These are phyloP conservation scores for Natrix natrix DNA, from an alignment of 2,797 vertebrate genomes.

Conservation along the genomic window DNA sequence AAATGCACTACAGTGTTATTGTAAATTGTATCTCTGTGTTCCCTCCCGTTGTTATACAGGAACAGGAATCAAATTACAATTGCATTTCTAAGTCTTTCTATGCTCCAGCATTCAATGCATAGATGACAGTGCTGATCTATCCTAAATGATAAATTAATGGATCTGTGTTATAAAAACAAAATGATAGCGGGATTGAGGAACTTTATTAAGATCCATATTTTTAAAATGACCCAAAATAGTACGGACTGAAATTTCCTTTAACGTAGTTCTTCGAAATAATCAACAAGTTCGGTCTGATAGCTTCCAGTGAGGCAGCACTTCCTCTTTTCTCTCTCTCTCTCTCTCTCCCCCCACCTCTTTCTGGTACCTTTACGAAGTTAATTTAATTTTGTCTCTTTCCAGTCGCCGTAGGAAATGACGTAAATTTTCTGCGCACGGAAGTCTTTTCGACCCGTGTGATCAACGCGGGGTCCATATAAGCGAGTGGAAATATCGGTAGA, in stretches of 20 bases:
- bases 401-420: not conserved
- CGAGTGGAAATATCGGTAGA: not conserved
- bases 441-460: not conserved
- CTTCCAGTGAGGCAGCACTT: not conserved
- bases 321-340: not conserved
- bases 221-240: not conserved
- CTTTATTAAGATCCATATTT: not conserved
- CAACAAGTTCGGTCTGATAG: not conserved
- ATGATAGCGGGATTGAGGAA: not conserved
- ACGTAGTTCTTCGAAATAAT: not conserved
- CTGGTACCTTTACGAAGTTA: not conserved
- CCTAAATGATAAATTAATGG: not conserved
- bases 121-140: not conserved
- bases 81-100: not conserved
- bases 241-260: no score
- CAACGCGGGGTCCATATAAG: not conserved
- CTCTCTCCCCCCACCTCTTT: fast-evolving
- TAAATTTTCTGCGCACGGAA: not conserved
- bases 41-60: not conserved
- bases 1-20: not conserved
- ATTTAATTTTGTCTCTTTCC: not conserved
- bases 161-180: not conserved
- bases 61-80: not conserved
- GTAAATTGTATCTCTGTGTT: not conserved
- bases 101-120: not conserved